Conservation (phyloP, 2,797 vertebrate species). For the Intellagama lesueurii region DNA sequence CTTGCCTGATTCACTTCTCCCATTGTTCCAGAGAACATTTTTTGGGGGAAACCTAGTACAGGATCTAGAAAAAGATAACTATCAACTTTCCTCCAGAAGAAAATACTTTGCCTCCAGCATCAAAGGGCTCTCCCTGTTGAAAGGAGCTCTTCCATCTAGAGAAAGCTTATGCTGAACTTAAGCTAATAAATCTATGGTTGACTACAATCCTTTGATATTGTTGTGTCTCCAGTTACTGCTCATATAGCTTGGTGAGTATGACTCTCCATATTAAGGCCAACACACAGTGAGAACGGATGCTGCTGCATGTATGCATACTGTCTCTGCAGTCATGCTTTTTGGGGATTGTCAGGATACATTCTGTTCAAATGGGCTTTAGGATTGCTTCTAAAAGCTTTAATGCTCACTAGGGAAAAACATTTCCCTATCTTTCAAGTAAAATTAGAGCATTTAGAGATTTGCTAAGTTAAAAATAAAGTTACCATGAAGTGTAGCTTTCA, state of each 20-base stretch:
- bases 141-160: background rate
- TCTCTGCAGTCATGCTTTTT: slow-evolving; percentile 3
- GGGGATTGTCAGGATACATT: background rate
- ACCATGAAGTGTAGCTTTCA: background rate
- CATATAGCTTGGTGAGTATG: background rate
- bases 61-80: background rate
- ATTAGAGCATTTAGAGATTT: slow-evolving; percentile 11
- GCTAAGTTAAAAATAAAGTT: slow-evolving; percentile 4
- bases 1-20: background rate
- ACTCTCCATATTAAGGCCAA: background rate
- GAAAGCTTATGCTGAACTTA: background rate
- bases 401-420: background rate
- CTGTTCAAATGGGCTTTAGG: slow-evolving; percentile 1
- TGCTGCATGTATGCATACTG: background rate
- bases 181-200: background rate
- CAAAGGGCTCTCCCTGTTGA: background rate
- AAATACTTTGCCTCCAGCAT: background rate
- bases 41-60: background rate
- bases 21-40: background rate
- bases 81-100: background rate
- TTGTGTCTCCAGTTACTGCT: background rate
- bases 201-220: background rate
- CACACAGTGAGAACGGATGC: background rate
- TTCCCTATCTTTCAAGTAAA: slow-evolving; percentile 1
- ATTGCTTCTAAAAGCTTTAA: slow-evolving; percentile 36